A percentile compares a stretch with the other conserved stretches of the same genome.
Conservation (phyloP, 2,113 vertebrate genomes). For the Passer domesticus region DNA sequence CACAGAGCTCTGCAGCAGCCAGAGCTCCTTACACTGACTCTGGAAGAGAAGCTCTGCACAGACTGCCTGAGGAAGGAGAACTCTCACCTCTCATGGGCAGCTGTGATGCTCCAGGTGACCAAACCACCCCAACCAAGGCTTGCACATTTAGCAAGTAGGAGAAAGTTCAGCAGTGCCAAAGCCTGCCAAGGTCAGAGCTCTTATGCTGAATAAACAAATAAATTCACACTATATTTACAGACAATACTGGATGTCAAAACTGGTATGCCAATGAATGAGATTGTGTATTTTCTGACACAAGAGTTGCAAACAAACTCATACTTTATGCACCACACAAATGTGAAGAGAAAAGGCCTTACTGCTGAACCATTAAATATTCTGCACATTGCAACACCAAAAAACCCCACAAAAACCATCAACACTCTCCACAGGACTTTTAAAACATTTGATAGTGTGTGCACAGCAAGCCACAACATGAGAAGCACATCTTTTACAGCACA, state of each 20-base stretch:
- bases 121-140: neutral
- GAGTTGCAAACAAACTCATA: neutral
- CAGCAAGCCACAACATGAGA: neutral
- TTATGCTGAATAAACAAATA: neutral
- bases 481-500: neutral
- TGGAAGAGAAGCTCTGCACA: neutral
- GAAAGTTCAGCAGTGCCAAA: neutral
- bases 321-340: neutral
- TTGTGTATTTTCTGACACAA: neutral
- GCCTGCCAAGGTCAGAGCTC: neutral
- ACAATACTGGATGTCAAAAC: neutral
- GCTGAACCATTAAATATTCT: neutral
- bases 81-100: neutral
- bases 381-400: neutral
- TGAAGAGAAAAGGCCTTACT: neutral
- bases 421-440: neutral
- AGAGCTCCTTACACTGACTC: neutral
- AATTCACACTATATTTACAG: neutral
- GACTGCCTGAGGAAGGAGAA: neutral
- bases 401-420: neutral
- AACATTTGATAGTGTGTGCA: neutral
- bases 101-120: neutral
- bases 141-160: neutral
- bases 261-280: neutral
- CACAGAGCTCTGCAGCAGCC: neutral